Conservation (phyloP, 2,888 invertebrate genomes). For the Epirrita christyi region DNA sequence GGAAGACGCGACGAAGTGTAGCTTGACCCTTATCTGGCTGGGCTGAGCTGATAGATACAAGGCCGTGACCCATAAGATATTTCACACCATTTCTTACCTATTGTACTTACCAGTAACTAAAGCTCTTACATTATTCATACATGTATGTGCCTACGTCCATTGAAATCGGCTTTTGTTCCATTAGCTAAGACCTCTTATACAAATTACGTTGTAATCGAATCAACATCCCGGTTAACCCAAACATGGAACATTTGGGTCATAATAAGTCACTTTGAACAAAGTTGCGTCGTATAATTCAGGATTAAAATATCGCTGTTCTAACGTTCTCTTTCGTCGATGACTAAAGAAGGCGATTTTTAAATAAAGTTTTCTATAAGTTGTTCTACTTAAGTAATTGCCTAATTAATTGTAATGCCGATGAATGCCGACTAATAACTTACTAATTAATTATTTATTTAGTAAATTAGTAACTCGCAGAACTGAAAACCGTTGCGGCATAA, state of each 20-base stretch:
- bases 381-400: too few species aligned
- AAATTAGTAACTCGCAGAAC: too few species aligned
- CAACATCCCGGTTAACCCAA: conserved; percentile 25
- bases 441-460: too few species aligned
- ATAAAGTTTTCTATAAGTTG: too few species aligned
- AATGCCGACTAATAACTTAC: too few species aligned
- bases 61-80: background rate
- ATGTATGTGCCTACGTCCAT: conserved; percentile 18
- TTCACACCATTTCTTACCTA: conserved; percentile 2
- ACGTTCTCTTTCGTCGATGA: background rate
- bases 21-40: too few species aligned
- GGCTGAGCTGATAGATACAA: conserved; percentile 1
- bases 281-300: conserved; percentile 11
- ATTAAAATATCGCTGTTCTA: background rate
- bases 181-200: conserved; percentile 26
- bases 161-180: conserved; percentile 22
- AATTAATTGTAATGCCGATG: too few species aligned
- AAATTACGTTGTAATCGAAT: conserved; percentile 27
- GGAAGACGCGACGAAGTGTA: too few species aligned
- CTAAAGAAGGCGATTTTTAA: too few species aligned
- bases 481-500: too few species aligned
- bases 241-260: conserved; percentile 20
- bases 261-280: conserved; percentile 22
- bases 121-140: conserved; percentile 20
- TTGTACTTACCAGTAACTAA: conserved; percentile 2